phyloP scores from a whole-genome alignment of 2,888 invertebrate species.

The Bugulina stolonifera region DNA sequence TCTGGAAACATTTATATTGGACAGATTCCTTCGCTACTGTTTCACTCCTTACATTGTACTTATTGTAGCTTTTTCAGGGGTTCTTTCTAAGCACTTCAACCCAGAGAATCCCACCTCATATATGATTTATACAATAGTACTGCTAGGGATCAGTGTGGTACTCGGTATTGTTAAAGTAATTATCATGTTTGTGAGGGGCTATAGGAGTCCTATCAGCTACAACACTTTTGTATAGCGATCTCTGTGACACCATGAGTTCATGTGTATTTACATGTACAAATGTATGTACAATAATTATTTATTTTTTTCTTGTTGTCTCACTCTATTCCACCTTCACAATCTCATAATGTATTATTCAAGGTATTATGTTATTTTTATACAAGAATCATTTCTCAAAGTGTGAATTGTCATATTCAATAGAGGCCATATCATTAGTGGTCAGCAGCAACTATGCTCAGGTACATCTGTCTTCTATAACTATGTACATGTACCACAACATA shows the following conservation, averaged over 20 bases:
- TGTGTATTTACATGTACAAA: too few species aligned
- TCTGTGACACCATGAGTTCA: too few species aligned
- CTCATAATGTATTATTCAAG: too few species aligned
- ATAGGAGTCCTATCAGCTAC: conserved; percentile 28
- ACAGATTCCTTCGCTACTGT: conserved; percentile 43
- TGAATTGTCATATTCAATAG: too few species aligned
- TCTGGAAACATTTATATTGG: conserved; percentile 41
- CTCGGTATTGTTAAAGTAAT: conserved; percentile 29
- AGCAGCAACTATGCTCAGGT: too few species aligned
- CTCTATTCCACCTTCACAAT: too few species aligned
- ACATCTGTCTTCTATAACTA: too few species aligned
- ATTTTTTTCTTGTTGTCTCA: neutral
- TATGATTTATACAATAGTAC: conserved; percentile 36
- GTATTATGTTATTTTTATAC: too few species aligned
- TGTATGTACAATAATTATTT: too few species aligned
- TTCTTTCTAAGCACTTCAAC: conserved; percentile 36
- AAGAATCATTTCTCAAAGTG: too few species aligned
- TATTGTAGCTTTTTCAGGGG: conserved; percentile 40
- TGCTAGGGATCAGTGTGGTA: conserved; percentile 32
- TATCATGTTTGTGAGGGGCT: conserved; percentile 29
- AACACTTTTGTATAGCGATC: neutral
- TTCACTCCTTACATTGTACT: conserved; percentile 45
- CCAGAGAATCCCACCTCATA: conserved; percentile 32
- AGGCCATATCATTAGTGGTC: too few species aligned
- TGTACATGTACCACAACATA: too few species aligned